Base-by-base conservation (phyloP, 2,113 vertebrate genomes). In the Stegastes partitus region DNA sequence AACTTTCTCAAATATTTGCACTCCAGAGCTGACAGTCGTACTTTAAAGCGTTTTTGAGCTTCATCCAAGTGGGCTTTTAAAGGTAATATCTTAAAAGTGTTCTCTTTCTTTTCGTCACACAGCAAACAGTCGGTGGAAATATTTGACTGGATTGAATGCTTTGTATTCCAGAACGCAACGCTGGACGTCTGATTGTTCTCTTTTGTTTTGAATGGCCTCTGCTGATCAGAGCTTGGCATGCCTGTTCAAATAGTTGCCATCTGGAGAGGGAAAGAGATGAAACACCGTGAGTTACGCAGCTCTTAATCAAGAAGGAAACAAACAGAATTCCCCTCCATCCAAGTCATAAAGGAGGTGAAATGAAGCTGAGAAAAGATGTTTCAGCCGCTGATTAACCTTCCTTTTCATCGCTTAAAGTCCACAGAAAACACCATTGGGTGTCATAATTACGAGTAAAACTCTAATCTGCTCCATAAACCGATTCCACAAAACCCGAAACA, bases 171-270 rank as follows among this genome's bases (percentile, higher is more conserved):
- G 49, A 44, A 42, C 14, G 15, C 28, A 28, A 15, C 10, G 0
- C 25, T 37, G 68, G 31, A 65, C 14, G 23, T 19, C 47, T 64
- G 59, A 50, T 79, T 70, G 66, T 50, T 82, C 49, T 74, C 49
- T 58, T 74, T 79, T 81, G 51, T 81, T 86, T 81, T 59, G 37
- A 64, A 63, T 50, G 44, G 72, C 65, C 39, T 68, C 12, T 25
- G 34, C 69, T 63, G 79, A 84, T 81, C 75, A 21, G 59, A 79
- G 70, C 75, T 79, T 77, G 70, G 85, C 86, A 87, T 83, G 82
- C 67, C 49, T 71, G 26, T 74, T 84, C 55, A 84, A 91, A 87
- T 79, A 54, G 80, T 12, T 84, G 76, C 83, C 89, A 92, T 89
- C 85, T 93, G 91, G 83, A 74, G 57, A 78, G 21, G 26, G 64